These are phyloP conservation scores for Goniozus legneri DNA, from an alignment of 1,140 invertebrate genomes.

Conservation along the genomic window DNA sequence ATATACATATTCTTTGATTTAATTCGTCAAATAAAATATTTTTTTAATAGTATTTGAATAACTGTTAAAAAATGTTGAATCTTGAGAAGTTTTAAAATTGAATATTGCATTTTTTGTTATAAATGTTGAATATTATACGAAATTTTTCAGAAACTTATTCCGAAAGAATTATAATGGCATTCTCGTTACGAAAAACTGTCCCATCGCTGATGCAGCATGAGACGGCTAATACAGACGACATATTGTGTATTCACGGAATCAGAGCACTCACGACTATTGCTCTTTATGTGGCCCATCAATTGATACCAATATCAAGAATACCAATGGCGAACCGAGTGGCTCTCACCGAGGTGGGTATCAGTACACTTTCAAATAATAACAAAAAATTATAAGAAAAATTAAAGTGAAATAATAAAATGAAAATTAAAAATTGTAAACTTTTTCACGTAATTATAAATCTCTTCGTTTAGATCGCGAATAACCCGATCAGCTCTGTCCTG, in stretches of 20 bases:
- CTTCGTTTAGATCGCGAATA: constrained; percentile 54
- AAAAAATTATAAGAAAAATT: background rate
- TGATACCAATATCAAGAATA: constrained; percentile 58
- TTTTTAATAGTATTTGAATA: too few relatives aligned
- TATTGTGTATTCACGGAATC: constrained; percentile 63
- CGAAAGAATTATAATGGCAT: constrained; percentile 55
- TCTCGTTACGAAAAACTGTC: constrained; percentile 52
- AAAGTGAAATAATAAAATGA: background rate
- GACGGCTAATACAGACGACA: constrained; percentile 46
- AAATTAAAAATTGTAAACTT: constrained; percentile 6
- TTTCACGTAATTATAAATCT: too few relatives aligned
- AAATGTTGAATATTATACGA: too few relatives aligned
- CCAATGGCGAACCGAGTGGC: constrained; percentile 62
- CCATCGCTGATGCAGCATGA: constrained; percentile 37
- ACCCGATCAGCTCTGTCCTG: constrained; percentile 57
- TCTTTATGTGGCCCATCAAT: constrained; percentile 62
- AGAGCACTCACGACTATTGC: constrained; percentile 58
- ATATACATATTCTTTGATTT: too few relatives aligned
- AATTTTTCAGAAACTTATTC: constrained; percentile 44
- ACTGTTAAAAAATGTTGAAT: too few relatives aligned
- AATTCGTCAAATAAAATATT: too few relatives aligned
- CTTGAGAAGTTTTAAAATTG: too few relatives aligned
- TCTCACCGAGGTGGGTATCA: constrained; percentile 55
- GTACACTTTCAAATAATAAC: constrained; percentile 15
- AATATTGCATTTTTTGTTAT: too few relatives aligned